Percentiles rank a stretch among this genome's conserved stretches.
These are phyloP conservation scores for Coregonus sp. DNA, from an alignment of 2,797 vertebrate genomes.

Conservation along the genomic window DNA sequence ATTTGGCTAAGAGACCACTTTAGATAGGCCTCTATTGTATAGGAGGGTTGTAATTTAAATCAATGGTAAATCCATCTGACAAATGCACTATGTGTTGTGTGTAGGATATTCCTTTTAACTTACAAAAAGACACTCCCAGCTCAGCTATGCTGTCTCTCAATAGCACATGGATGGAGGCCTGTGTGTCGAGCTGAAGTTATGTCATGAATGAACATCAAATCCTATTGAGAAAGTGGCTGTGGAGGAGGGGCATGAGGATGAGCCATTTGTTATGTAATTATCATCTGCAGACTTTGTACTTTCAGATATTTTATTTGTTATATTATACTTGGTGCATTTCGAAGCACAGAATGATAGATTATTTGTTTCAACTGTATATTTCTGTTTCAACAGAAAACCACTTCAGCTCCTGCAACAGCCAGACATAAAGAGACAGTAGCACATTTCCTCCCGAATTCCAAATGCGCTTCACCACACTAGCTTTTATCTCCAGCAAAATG, in stretches of 20 bases:
- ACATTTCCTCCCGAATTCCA: neutral
- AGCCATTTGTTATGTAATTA: neutral
- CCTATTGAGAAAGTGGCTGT: neutral
- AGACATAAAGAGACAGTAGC: neutral
- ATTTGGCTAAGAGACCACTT: too few species aligned
- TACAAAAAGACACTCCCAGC: neutral
- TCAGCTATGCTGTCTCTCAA: neutral
- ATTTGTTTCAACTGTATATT: neutral
- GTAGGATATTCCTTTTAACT: neutral
- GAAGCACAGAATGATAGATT: neutral
- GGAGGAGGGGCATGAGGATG: neutral
- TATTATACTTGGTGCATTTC: too few species aligned
- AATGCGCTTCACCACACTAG: neutral
- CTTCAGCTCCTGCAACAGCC: neutral
- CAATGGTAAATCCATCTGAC: neutral
- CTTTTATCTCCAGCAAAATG: neutral
- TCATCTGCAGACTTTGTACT: neutral
- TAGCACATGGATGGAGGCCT: neutral
- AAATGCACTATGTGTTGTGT: neutral
- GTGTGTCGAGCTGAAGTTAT: neutral
- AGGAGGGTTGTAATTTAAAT: neutral
- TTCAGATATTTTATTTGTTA: too few species aligned
- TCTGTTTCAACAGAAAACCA: neutral
- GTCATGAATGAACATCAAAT: neutral
- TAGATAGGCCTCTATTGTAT: too few species aligned